A percentile compares a stretch with the other conserved stretches of the same genome.
phyloP scores from a whole-genome alignment of 2,888 invertebrate species.

The Pyrrhia umbra region DNA sequence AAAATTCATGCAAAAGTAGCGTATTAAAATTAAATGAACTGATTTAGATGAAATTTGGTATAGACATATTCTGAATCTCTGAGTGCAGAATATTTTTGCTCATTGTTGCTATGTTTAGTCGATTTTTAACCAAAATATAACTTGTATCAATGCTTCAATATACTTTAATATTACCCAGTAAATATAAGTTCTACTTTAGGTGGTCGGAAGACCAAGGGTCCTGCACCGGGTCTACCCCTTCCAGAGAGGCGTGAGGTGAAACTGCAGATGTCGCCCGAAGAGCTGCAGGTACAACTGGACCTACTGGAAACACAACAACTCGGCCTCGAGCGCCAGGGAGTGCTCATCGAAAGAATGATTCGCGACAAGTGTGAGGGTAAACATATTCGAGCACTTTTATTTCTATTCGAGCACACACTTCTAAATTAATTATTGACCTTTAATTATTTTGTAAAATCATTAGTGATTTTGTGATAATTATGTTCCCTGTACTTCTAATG shows the following conservation, averaged over 20 bases:
- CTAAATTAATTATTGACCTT: not conserved
- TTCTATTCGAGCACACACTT: slow-evolving; percentile 48
- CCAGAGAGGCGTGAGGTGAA: slow-evolving; percentile 91
- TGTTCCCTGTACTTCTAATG: not conserved
- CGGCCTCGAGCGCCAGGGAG: slow-evolving; percentile 96
- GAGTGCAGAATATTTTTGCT: too few species aligned
- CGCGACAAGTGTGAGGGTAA: slow-evolving; percentile 94
- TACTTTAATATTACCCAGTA: too few species aligned
- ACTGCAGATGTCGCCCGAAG: slow-evolving; percentile 90
- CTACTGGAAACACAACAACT: slow-evolving; percentile 96
- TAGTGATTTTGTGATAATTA: not conserved
- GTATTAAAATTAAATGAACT: too few species aligned
- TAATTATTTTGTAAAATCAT: not conserved
- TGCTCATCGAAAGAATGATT: slow-evolving; percentile 97
- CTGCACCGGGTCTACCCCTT: slow-evolving; percentile 95
- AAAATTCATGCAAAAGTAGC: too few species aligned
- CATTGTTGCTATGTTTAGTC: too few species aligned
- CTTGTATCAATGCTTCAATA: too few species aligned
- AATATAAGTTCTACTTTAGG: slow-evolving; percentile 72
- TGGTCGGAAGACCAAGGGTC: slow-evolving; percentile 94
- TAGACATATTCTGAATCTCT: too few species aligned
- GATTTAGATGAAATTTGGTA: too few species aligned
- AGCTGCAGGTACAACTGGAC: slow-evolving; percentile 93
- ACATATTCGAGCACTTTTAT: slow-evolving; percentile 72
- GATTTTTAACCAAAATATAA: too few species aligned